A percentile compares a stretch with the other conserved stretches of the same genome.
phyloP scores from a whole-genome alignment of 37 sponge, comb jelly and placozoan genomes.

The Chondrilla cf. caribensis region DNA sequence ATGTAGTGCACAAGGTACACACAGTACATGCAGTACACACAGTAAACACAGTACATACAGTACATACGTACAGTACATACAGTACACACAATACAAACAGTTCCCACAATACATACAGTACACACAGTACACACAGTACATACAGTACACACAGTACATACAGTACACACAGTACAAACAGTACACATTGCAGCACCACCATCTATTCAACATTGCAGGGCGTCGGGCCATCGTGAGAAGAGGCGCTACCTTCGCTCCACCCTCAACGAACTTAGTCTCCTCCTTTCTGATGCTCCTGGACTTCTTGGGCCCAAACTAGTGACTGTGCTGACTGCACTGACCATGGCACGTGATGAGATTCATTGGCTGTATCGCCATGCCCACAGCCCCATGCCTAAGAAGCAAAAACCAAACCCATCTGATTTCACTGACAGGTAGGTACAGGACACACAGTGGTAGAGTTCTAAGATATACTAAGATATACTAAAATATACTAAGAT shows the following conservation, averaged over 20 bases:
- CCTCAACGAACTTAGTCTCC: constrained; percentile 64
- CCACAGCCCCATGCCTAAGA: constrained; percentile 52
- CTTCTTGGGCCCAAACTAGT: constrained; percentile 86
- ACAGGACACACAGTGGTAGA: no score
- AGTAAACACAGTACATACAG: no score
- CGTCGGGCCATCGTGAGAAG: constrained; percentile 70
- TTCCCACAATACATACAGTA: no score
- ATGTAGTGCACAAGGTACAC: no score
- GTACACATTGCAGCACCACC: background rate
- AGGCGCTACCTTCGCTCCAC: constrained; percentile 71
- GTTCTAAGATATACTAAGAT: no score
- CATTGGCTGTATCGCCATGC: constrained; percentile 81
- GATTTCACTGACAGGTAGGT: constrained; percentile 61
- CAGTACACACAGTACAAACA: no score
- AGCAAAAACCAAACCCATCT: constrained; percentile 61
- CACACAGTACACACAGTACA: no score
- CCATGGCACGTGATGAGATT: constrained; percentile 83
- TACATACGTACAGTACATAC: no score
- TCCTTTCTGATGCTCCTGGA: constrained; percentile 85
- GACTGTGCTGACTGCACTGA: constrained; percentile 63
- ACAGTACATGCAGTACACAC: no score
- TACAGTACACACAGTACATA: no score
- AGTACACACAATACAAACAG: no score
- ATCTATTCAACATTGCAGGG: constrained; percentile 19
- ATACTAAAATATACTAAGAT: no score